Percentiles rank a stretch among this genome's conserved stretches.
phyloP scores from a whole-genome alignment of 2,888 invertebrate genomes.

The Drosophila cracens region DNA sequence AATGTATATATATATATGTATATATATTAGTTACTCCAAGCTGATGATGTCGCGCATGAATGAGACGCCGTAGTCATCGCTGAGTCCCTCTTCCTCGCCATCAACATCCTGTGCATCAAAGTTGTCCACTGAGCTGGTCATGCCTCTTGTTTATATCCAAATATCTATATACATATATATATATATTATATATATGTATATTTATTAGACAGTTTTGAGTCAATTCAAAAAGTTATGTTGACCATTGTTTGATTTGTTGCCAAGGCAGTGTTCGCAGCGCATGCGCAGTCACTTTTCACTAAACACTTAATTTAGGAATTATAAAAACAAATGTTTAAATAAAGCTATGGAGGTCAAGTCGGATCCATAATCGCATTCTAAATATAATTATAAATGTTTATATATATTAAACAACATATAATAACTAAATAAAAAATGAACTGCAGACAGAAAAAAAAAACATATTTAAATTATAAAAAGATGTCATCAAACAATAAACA shows the following conservation, averaged over 20 bases:
- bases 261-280: slow-evolving; percentile 41
- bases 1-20: no score
- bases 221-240: slow-evolving; percentile 47
- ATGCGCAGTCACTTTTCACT: slow-evolving; percentile 29
- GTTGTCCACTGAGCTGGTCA: slow-evolving; percentile 54
- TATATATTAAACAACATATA: no score
- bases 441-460: background rate
- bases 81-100: slow-evolving; percentile 39
- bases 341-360: no score
- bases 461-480: background rate
- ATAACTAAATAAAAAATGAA: background rate
- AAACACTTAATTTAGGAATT: background rate
- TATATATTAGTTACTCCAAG: slow-evolving; percentile 60
- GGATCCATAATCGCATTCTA: no score
- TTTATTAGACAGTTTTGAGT: slow-evolving; percentile 44
- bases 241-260: slow-evolving; percentile 56
- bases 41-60: slow-evolving; percentile 71
- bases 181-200: background rate
- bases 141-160: slow-evolving; percentile 27
- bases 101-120: slow-evolving; percentile 48
- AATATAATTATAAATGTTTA: no score
- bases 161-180: background rate
- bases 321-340: background rate
- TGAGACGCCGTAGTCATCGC: slow-evolving; percentile 49
- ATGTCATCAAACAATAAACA: no score